Conservation (phyloP, 2,797 vertebrate genomes). For the Neoniphon sammara region DNA sequence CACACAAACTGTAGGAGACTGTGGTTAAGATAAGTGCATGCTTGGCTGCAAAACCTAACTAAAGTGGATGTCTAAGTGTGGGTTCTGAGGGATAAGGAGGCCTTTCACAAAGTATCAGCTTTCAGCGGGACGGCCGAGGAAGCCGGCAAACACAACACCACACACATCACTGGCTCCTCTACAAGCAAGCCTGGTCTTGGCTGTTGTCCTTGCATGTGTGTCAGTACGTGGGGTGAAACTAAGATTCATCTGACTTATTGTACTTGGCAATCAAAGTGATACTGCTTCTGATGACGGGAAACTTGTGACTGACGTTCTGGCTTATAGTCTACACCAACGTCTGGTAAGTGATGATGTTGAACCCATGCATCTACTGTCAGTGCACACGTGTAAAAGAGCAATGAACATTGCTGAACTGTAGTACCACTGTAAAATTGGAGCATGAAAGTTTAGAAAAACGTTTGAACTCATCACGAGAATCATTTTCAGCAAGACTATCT, state of each 20-base stretch:
- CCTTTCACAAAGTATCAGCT: constrained; percentile 9
- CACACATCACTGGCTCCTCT: constrained; percentile 17
- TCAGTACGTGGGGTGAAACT: no score
- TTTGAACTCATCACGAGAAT: no score
- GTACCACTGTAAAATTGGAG: no score
- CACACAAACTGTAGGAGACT: constrained; percentile 4
- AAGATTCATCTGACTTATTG: constrained; percentile 21
- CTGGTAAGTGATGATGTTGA: no score
- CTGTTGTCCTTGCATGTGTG: background rate
- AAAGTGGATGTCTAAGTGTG: background rate
- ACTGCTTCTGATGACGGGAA: no score
- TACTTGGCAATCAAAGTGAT: background rate
- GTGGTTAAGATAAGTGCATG: constrained; percentile 3
- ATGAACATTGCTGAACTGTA: no score
- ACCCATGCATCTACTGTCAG: no score
- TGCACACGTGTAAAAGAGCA: no score
- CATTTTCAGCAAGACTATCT: no score
- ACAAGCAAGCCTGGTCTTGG: background rate
- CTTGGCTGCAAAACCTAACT: constrained; percentile 2
- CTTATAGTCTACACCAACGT: no score
- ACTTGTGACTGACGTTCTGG: no score
- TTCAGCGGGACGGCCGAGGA: constrained; percentile 13
- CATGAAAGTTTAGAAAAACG: no score
- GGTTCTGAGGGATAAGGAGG: background rate
- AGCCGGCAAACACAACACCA: constrained; percentile 34